A percentile compares a stretch with the other conserved stretches of the same genome.
phyloP scores from a whole-genome alignment of 2,888 invertebrate species.

The Cordylochernes scorpioides region DNA sequence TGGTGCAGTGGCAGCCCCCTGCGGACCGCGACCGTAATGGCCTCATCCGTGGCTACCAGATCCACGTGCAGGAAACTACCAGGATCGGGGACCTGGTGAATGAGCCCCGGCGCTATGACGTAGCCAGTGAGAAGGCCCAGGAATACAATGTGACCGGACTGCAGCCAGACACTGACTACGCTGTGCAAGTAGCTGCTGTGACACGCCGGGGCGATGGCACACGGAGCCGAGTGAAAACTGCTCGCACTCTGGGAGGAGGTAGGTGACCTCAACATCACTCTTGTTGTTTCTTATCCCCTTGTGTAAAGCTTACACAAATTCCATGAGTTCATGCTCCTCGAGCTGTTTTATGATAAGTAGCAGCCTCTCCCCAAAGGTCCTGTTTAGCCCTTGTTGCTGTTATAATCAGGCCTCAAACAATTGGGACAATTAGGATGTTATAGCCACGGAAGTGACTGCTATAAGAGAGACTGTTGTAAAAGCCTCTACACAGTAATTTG shows the following conservation, averaged over 20 bases:
- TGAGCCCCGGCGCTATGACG: constrained; percentile 45
- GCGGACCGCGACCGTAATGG: constrained; percentile 71
- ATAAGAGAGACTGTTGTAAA: too few relatives aligned
- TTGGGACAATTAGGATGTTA: too few relatives aligned
- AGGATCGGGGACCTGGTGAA: constrained; percentile 53
- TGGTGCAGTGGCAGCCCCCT: constrained; percentile 83
- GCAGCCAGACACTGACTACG: constrained; percentile 81
- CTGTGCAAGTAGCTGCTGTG: constrained; percentile 61
- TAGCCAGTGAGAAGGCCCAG: constrained; percentile 48
- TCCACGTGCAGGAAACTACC: constrained; percentile 60
- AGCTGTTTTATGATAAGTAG: too few relatives aligned
- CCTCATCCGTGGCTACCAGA: constrained; percentile 83
- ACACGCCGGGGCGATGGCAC: constrained; percentile 92
- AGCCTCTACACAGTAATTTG: too few relatives aligned
- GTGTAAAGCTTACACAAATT: too few relatives aligned
- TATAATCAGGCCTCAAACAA: too few relatives aligned
- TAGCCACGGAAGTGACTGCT: too few relatives aligned
- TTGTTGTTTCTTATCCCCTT: too few relatives aligned
- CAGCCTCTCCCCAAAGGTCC: too few relatives aligned
- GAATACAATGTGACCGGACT: constrained; percentile 53
- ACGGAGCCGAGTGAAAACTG: constrained; percentile 52
- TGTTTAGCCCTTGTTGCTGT: too few relatives aligned
- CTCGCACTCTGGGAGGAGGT: constrained; percentile 63
- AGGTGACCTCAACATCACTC: not conserved
- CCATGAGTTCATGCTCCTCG: too few relatives aligned